Evolutionary conservation across 2,113 vertebrate genomes (phyloP).

Genomic region (Coreoperca whiteheadi): DNA sequence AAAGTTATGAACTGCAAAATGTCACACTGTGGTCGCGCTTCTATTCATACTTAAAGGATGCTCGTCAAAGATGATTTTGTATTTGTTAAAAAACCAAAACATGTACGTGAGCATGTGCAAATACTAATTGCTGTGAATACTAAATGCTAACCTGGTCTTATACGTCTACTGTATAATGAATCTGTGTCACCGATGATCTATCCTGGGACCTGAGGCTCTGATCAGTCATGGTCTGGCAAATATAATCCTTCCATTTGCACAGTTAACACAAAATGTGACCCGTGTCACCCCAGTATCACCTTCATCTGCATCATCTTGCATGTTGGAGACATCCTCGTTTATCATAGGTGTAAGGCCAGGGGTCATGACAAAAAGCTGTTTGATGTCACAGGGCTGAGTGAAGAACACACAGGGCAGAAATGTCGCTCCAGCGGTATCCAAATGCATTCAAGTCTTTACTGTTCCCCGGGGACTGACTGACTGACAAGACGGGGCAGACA

Average conservation of each 20-base stretch:
- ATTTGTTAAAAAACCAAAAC: no score
- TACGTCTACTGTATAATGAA: constrained; percentile 20
- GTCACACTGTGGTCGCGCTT: no score
- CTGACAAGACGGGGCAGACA: constrained; percentile 35
- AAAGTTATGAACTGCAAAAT: no score
- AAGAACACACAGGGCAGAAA: background rate
- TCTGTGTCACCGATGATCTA: constrained; percentile 24
- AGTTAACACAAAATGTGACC: constrained; percentile 20
- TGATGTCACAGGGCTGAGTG: constrained; percentile 42
- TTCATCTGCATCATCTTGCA: constrained; percentile 50
- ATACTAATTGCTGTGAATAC: background rate
- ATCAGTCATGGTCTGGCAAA: constrained; percentile 27
- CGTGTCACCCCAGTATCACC: no score
- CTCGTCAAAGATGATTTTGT: no score
- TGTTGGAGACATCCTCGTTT: constrained; percentile 37
- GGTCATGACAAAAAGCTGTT: constrained; percentile 34
- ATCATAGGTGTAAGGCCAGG: constrained; percentile 55
- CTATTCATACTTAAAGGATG: no score
- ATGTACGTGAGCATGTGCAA: constrained; percentile 7
- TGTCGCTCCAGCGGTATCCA: constrained; percentile 35
- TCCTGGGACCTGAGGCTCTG: constrained; percentile 24
- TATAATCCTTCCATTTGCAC: constrained; percentile 35
- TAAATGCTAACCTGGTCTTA: background rate
- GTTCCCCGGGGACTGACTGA: constrained; percentile 47
- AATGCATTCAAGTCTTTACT: constrained; percentile 47